These are phyloP conservation scores for Eurystomus gularis DNA, from an alignment of 2,113 vertebrate species.

Conservation along the genomic window DNA sequence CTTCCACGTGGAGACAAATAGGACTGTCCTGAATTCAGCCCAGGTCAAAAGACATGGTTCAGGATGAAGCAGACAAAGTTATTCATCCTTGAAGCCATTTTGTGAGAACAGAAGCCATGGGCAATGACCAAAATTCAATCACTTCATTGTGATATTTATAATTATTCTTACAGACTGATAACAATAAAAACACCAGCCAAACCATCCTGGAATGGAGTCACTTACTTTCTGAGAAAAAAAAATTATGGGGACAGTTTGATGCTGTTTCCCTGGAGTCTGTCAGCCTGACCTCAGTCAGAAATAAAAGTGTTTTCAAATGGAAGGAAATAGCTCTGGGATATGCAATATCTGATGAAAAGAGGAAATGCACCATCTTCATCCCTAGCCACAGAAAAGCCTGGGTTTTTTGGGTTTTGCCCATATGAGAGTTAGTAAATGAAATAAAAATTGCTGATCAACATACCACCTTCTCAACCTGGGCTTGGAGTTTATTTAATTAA, in stretches of 20 bases:
- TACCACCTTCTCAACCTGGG: not conserved
- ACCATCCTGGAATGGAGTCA: not conserved
- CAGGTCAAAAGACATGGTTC: not conserved
- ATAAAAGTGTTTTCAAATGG: not conserved
- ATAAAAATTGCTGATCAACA: constrained; percentile 46
- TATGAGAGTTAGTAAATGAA: constrained; percentile 48
- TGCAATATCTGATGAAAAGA: not conserved
- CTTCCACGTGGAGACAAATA: not conserved
- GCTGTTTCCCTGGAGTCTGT: constrained; percentile 23
- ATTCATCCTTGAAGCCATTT: not conserved
- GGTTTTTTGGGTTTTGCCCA: constrained; percentile 31
- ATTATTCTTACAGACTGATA: not conserved
- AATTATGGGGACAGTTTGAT: not conserved
- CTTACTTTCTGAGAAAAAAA: not conserved
- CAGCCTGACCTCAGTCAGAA: constrained; percentile 47
- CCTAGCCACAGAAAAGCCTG: constrained; percentile 21
- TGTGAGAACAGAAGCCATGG: not conserved
- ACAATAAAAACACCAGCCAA: not conserved
- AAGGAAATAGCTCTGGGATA: constrained; percentile 20
- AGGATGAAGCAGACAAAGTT: not conserved
- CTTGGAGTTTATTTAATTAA: constrained; percentile 49
- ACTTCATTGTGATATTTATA: not conserved
- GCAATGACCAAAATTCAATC: not conserved
- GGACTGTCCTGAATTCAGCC: not conserved
- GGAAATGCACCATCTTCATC: not conserved